Evolutionary conservation across 2,888 invertebrate genomes (phyloP), one percentile per base, ranked within the genome.

Genomic region (Marasmarcha lunaedactyla): DNA sequence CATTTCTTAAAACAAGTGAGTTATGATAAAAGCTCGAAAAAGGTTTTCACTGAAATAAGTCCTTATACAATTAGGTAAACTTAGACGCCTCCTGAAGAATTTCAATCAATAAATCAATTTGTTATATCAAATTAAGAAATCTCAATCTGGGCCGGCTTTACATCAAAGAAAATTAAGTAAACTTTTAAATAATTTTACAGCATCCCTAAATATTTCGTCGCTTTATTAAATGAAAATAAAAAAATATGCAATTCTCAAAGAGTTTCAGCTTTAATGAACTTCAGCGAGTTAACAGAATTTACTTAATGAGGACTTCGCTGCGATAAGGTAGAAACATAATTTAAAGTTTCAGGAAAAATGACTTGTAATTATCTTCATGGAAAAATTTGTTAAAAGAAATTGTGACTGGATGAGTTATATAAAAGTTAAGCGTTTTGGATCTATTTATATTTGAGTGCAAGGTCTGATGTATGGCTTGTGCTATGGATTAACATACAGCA

Each of bases 211-310:
- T 30, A 30, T 30, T 30, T 30, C 30, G n/a, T 30, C 30, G 30
- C 30, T 30, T 30, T 30, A 30, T 30, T 30, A 30, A 30, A 30
- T 7, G 30, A 9, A 25, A 25, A 30, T 3, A n/a, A 11, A 30
- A 30, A 30, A 30, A 30, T 30, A 30, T 30, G 30, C 2, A 11
- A n/a, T 30, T 30, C 30, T 30, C 30, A 30, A 30, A 30, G 30
- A 30, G 30, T 30, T 30, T 30, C 10, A 30, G 30, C 30, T 30
- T 30, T 30, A 30, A 30, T 30, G 30, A 30, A 30, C n/a, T 30
- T 30, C n/a, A 30, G n/a, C 30, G 10, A 30, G 30, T 30, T 30
- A 30, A 11, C 30, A 30, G 30, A 30, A 30, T n/a, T 30, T 30
- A 11, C 30, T 30, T 30, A 30, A 30, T 30, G 30, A 30, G 30